Evolutionary conservation across 1,140 invertebrate species (phyloP).

Genomic region (Dolichoris vasculosae): DNA sequence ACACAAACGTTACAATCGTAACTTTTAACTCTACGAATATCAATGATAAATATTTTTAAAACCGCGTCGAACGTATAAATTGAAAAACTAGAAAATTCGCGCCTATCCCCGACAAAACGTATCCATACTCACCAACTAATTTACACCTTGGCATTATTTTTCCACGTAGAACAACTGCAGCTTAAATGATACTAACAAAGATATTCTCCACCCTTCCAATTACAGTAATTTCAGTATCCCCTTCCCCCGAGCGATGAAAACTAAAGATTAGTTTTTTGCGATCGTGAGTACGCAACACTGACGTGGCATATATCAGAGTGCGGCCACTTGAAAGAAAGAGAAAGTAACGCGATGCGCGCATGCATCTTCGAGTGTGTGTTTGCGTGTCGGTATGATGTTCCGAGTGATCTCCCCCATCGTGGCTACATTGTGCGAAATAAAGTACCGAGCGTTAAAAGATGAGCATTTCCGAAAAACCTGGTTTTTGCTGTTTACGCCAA

Average conservation of each 20-base stretch:
- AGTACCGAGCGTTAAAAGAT: background rate
- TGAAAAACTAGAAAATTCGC: too few relatives aligned
- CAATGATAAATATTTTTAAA: too few relatives aligned
- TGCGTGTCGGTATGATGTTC: constrained; percentile 56
- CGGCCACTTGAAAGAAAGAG: constrained; percentile 62
- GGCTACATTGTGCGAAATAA: background rate
- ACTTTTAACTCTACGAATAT: too few relatives aligned
- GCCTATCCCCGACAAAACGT: too few relatives aligned
- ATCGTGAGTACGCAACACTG: constrained; percentile 19
- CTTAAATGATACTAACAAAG: background rate
- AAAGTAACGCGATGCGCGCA: constrained; percentile 62
- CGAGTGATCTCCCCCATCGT: background rate
- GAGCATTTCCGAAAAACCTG: background rate
- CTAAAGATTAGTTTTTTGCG: constrained; percentile 38
- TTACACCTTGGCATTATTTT: background rate
- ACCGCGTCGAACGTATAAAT: too few relatives aligned
- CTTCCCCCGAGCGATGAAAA: background rate
- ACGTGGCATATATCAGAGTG: background rate
- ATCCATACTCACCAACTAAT: too few relatives aligned
- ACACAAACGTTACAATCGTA: too few relatives aligned
- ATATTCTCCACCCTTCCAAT: background rate
- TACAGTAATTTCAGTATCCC: background rate
- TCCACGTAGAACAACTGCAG: background rate
- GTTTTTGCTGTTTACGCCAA: background rate
- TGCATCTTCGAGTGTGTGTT: constrained; percentile 22